Percentiles rank a stretch among this genome's conserved stretches.
phyloP scores from a whole-genome alignment of 2,888 invertebrate species.

The Callimorpha dominula region DNA sequence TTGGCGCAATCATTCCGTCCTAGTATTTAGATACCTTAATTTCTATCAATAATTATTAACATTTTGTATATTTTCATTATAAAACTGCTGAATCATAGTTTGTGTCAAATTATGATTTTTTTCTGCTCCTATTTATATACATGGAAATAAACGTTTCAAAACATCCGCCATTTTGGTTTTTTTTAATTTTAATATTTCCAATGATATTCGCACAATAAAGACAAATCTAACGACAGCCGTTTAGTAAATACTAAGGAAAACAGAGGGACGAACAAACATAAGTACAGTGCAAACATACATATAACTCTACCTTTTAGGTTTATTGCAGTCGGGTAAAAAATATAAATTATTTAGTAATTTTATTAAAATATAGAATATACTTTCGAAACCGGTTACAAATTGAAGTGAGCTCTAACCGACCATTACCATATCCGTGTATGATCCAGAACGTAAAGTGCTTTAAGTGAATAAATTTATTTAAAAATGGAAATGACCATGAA shows the following conservation, averaged over 20 bases:
- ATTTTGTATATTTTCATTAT: slow-evolving; percentile 11
- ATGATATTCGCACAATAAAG: no score
- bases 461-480: not conserved
- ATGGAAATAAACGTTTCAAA: no score
- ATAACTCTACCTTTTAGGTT: no score
- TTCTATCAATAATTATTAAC: slow-evolving; percentile 16
- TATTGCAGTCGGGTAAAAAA: no score
- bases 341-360: no score
- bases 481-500: not conserved
- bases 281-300: no score
- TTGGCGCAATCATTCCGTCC: slow-evolving; percentile 37
- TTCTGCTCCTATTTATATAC: no score
- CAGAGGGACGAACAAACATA: no score
- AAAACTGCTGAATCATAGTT: slow-evolving; percentile 5
- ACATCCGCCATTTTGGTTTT: no score
- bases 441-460: not conserved
- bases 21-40: slow-evolving; percentile 20
- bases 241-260: no score
- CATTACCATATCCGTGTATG: not conserved
- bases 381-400: not conserved
- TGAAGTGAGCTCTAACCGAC: not conserved
- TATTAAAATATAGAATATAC: not conserved
- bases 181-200: no score
- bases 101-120: not conserved
- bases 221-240: no score